Conservation (phyloP, 2,888 invertebrate species). For the Mylabris sibirica region DNA sequence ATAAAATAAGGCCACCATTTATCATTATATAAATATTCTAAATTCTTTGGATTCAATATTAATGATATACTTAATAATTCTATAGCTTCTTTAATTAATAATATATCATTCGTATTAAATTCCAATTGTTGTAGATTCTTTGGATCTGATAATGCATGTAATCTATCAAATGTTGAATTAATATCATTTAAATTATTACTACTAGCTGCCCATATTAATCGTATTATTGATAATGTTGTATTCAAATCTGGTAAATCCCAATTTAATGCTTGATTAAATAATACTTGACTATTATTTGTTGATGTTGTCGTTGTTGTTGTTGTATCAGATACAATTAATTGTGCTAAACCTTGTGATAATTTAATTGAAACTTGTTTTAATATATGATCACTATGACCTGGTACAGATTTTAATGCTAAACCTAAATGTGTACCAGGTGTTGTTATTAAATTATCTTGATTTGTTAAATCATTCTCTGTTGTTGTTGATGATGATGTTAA, state of each 20-base stretch:
- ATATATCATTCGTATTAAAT: slow-evolving; percentile 56
- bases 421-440: slow-evolving; percentile 69
- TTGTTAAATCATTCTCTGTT: slow-evolving; percentile 49
- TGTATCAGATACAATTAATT: slow-evolving; percentile 63
- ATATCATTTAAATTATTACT: slow-evolving; percentile 71
- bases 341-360: slow-evolving; percentile 81
- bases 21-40: slow-evolving; percentile 83
- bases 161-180: slow-evolving; percentile 67
- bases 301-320: slow-evolving; percentile 31
- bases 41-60: slow-evolving; percentile 85
- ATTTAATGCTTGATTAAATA: slow-evolving; percentile 69
- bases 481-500: slow-evolving; percentile 28
- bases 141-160: slow-evolving; percentile 72
- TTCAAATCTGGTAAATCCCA: slow-evolving; percentile 77
- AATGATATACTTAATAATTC: slow-evolving; percentile 91
- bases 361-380: slow-evolving; percentile 84
- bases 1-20: slow-evolving; percentile 94
- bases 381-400: slow-evolving; percentile 86
- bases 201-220: slow-evolving; percentile 81
- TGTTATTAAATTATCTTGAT: slow-evolving; percentile 55
- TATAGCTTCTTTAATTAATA: slow-evolving; percentile 84
- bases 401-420: slow-evolving; percentile 84
- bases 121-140: slow-evolving; percentile 66
- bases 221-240: slow-evolving; percentile 77
- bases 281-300: slow-evolving; percentile 52